Evolutionary conservation across 1,140 invertebrate genomes (phyloP).

Genomic region (Megalonaias nervosa): DNA sequence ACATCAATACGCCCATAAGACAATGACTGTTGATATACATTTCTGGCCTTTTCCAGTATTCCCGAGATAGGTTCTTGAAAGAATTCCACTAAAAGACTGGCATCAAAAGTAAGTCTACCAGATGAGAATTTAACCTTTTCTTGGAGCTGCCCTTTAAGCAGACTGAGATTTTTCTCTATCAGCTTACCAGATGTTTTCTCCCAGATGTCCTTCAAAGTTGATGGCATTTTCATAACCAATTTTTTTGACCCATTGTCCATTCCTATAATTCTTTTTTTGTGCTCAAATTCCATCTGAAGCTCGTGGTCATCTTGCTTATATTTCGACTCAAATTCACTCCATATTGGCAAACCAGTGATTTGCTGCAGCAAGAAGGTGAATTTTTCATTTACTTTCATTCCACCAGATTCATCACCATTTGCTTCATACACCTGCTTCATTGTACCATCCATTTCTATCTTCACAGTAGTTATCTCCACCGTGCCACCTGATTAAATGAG

Average conservation of each 20-base stretch:
- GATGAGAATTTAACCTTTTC: not conserved
- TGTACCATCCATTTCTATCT: constrained; percentile 1
- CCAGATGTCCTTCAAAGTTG: constrained; percentile 12
- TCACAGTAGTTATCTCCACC: constrained; percentile 22
- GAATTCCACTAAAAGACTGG: not conserved
- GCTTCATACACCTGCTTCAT: constrained; percentile 22
- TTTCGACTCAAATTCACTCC: constrained; percentile 4
- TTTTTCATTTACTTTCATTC: constrained; percentile 20
- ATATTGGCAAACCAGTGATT: not conserved
- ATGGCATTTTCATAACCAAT: constrained; percentile 10
- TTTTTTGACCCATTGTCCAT: not conserved
- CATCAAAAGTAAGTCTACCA: constrained; percentile 8
- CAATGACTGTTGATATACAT: not conserved
- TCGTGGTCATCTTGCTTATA: constrained; percentile 16
- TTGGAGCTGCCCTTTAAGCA: not conserved
- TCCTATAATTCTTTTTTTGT: constrained; percentile 9
- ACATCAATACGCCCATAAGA: not conserved
- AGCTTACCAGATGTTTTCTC: not conserved
- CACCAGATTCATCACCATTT: constrained; percentile 11
- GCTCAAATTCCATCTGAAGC: constrained; percentile 12
- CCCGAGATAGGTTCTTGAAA: constrained; percentile 10
- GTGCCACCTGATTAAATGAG: constrained; percentile 6
- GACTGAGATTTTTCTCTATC: constrained; percentile 10
- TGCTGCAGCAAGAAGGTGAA: constrained; percentile 9
- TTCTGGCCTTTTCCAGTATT: not conserved